Evolutionary conservation across 1,140 invertebrate genomes (phyloP).

Genomic region (Armadillidium nasatum): DNA sequence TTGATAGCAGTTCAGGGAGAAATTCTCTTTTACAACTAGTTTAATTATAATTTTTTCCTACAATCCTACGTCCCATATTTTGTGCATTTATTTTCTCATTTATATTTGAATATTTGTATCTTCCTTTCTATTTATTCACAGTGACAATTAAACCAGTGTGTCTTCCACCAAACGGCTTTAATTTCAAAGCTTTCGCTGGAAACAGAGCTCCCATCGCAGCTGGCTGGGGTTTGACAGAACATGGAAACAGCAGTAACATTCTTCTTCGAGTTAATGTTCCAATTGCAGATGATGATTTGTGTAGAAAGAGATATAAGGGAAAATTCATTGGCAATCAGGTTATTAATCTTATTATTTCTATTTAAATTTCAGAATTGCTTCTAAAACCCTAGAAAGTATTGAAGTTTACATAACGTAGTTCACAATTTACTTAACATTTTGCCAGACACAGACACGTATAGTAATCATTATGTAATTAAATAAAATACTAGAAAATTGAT

Average conservation of each 20-base stretch:
- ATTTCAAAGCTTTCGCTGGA: neutral
- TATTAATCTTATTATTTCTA: neutral
- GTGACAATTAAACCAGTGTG: slow-evolving; percentile 23
- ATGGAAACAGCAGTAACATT: slow-evolving; percentile 7
- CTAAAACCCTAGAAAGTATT: no score
- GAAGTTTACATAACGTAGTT: no score
- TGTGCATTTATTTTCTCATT: no score
- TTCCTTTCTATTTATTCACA: neutral
- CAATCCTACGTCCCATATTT: no score
- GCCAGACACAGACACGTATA: no score
- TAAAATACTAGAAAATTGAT: no score
- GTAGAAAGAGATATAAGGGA: slow-evolving; percentile 7
- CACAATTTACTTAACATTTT: no score
- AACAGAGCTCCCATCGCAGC: slow-evolving; percentile 1
- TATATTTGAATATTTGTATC: neutral
- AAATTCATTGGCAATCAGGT: slow-evolving; percentile 24
- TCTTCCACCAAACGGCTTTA: neutral
- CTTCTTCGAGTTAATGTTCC: slow-evolving; percentile 9
- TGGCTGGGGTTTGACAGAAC: slow-evolving; percentile 26
- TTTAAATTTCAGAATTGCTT: neutral
- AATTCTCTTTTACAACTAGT: no score
- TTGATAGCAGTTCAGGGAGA: neutral
- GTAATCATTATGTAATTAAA: no score
- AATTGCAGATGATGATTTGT: slow-evolving; percentile 14
- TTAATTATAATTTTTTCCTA: no score